Conservation (phyloP, 2,797 vertebrate species). For the Centroberyx gerrardi region DNA sequence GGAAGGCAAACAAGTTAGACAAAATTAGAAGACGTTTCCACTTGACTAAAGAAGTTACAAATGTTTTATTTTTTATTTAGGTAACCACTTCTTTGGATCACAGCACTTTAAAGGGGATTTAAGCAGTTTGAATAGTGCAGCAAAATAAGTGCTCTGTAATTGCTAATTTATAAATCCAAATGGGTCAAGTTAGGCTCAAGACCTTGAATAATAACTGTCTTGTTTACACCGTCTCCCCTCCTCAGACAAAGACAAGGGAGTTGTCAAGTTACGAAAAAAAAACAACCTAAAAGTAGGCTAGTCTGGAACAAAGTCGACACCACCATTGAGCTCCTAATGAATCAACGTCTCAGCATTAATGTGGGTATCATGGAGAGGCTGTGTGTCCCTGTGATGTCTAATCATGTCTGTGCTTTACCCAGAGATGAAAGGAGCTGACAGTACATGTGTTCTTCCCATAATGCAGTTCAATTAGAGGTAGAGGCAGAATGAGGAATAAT, state of each 20-base stretch:
- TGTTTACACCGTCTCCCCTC: background rate
- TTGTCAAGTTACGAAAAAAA: constrained; percentile 43
- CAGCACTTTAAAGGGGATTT: background rate
- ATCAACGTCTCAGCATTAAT: constrained; percentile 62
- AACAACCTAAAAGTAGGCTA: constrained; percentile 58
- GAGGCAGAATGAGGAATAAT: constrained; percentile 65
- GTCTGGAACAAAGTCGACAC: constrained; percentile 25
- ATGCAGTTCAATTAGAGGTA: constrained; percentile 71
- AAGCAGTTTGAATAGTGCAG: background rate
- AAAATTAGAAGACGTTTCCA: background rate
- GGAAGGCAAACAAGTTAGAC: background rate
- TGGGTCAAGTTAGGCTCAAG: background rate
- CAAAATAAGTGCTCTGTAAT: background rate
- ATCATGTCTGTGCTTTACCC: constrained; percentile 68
- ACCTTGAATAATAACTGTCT: background rate
- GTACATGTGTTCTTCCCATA: constrained; percentile 70
- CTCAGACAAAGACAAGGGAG: constrained; percentile 20
- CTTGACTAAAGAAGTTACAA: too few species aligned
- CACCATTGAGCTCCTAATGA: constrained; percentile 66
- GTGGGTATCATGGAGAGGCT: constrained; percentile 64
- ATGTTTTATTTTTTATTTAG: too few species aligned
- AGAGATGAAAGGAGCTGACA: constrained; percentile 69
- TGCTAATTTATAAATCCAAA: constrained; percentile 2
- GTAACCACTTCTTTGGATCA: too few species aligned
- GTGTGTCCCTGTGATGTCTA: constrained; percentile 75